Conservation (phyloP, 2,888 invertebrate species). For the Dolichomitus sp. region DNA sequence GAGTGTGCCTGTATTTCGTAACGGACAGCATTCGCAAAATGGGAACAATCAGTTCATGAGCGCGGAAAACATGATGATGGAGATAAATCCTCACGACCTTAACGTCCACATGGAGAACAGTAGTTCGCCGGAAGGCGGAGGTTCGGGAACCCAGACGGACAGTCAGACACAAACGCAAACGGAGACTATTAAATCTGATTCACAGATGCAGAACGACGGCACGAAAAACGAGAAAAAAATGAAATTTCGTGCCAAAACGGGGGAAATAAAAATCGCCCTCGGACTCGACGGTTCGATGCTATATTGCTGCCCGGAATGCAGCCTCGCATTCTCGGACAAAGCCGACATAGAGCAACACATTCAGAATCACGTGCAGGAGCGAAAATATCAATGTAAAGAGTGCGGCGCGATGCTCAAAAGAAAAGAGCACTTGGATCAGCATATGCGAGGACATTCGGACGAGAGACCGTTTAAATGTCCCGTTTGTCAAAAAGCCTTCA, state of each 20-base stretch:
- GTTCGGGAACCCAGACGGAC: constrained; percentile 2
- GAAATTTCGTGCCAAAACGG: constrained; percentile 85
- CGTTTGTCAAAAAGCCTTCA: constrained; percentile 86
- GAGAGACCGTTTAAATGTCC: constrained; percentile 86
- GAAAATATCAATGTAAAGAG: constrained; percentile 87
- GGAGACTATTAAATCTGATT: constrained; percentile 27
- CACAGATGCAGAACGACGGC: not conserved
- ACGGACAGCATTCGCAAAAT: constrained; percentile 73
- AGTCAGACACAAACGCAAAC: constrained; percentile 45
- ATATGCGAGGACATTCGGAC: constrained; percentile 86
- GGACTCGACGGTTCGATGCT: constrained; percentile 85
- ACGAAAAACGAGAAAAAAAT: constrained; percentile 76
- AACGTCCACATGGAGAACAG: constrained; percentile 79
- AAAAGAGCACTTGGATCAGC: constrained; percentile 87
- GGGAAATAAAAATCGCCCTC: constrained; percentile 84
- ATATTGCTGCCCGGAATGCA: constrained; percentile 87
- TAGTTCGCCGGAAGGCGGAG: constrained; percentile 32
- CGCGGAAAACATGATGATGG: constrained; percentile 78
- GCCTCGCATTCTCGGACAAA: constrained; percentile 85
- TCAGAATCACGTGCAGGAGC: constrained; percentile 84
- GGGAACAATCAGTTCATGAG: constrained; percentile 79
- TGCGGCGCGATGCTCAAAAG: constrained; percentile 87
- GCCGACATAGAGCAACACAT: constrained; percentile 86
- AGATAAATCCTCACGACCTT: constrained; percentile 81
- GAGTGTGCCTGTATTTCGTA: constrained; percentile 81